Base-by-base conservation (phyloP, 2,113 vertebrate genomes). In the Euleptes europaea region DNA sequence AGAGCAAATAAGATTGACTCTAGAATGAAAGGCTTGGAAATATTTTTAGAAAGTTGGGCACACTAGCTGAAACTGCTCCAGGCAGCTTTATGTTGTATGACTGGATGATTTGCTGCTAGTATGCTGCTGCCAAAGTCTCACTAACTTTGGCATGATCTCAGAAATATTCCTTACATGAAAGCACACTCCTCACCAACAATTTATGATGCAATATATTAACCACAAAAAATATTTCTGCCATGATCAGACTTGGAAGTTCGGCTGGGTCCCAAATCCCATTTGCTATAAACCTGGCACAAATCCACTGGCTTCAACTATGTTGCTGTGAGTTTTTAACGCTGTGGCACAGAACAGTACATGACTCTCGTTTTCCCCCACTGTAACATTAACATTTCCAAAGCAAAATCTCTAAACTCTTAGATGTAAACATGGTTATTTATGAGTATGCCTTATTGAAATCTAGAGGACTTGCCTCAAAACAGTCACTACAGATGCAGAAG, bases 61-160 rank as follows among this genome's bases (percentile, higher is more conserved):
- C 60, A 88, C 74, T 90, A 89, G 78, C 85, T 88, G 76, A 93
- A 94, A 85, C 42, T 77, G 17, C 76, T 88, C 69, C 42, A 88
- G 84, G 88, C 70, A 86, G 65, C 73, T 89, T 89, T 79, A 40
- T 76, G 79, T 90, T 89, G 78, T 0, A 1, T 89, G 88, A 84
- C 85, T 89, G 84, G 84, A 74, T 78, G 86, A 94, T 93, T 93
- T 87, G 86, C 85, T 90, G 83, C 87, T 72, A 72, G 73, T 63
- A 0, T 5, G 47, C 73, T 83, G 85, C 83, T 92, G 88, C 86
- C 89, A 91, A 92, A 90, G 87, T 83, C 90, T 91, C 84, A 71
- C 82, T 89, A 26, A 86, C 47, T 86, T 91, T 90, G 89, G 88
- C 88, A 93, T 65, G 80, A 91, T 38, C 83, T 87, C 17, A 87